Evolutionary conservation across 1,140 invertebrate genomes (phyloP).

Genomic region (Tetranychus cinnabarinus): DNA sequence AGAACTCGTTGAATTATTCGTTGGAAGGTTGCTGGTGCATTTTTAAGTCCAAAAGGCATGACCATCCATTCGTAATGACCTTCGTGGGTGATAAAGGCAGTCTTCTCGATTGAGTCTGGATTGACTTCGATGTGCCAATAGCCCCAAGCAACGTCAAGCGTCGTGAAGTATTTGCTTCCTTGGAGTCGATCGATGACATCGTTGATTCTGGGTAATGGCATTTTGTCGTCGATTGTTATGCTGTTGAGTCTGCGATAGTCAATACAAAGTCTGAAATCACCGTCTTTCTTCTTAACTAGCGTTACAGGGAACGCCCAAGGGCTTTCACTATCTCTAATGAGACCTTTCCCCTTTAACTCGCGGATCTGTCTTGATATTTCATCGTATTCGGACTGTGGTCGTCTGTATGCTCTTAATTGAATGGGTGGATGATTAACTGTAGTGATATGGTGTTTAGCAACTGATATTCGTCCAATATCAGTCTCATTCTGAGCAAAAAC

Average conservation of each 20-base stretch:
- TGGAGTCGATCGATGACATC: not conserved
- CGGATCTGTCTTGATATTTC: not conserved
- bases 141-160: slow-evolving; percentile 4
- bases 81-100: slow-evolving; percentile 7
- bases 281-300: not conserved
- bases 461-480: too few relatives aligned
- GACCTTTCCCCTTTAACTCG: not conserved
- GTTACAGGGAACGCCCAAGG: not conserved
- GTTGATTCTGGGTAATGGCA: not conserved
- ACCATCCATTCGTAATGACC: too few relatives aligned
- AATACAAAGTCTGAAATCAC: not conserved
- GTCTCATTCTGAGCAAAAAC: too few relatives aligned
- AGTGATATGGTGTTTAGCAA: too few relatives aligned
- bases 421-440: too few relatives aligned
- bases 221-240: not conserved
- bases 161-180: not conserved
- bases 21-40: too few relatives aligned
- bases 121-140: slow-evolving; percentile 13
- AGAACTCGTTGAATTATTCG: too few relatives aligned
- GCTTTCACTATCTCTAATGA: not conserved
- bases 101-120: slow-evolving; percentile 14
- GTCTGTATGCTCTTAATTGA: too few relatives aligned
- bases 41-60: too few relatives aligned
- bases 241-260: not conserved
- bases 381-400: not conserved